phyloP scores from a whole-genome alignment of 1,140 invertebrate genomes.

The Drosophila varians region DNA sequence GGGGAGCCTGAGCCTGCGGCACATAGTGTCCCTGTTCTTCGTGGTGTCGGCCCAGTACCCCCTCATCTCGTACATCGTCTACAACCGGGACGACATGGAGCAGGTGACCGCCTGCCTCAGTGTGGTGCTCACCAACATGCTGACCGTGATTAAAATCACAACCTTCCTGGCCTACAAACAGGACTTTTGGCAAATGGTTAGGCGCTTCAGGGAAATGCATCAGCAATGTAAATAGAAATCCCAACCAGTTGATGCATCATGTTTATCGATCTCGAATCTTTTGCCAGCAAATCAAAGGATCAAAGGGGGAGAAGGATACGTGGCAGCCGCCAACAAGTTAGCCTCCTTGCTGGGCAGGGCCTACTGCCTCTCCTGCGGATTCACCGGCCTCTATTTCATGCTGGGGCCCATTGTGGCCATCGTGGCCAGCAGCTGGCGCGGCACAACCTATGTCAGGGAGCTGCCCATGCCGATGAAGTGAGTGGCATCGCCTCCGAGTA shows the following conservation, averaged over 20 bases:
- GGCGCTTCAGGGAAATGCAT: constrained; percentile 63
- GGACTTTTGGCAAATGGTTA: constrained; percentile 61
- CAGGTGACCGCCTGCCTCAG: constrained; percentile 67
- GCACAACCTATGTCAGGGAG: constrained; percentile 34
- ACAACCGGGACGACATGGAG: constrained; percentile 64
- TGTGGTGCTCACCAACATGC: constrained; percentile 68
- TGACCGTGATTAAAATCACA: constrained; percentile 68
- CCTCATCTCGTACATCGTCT: constrained; percentile 55
- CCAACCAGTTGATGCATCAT: not conserved
- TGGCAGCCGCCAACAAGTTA: constrained; percentile 51
- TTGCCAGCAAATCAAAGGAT: constrained; percentile 33
- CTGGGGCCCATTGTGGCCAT: constrained; percentile 61
- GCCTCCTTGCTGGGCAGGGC: constrained; percentile 50
- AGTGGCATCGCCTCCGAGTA: not conserved
- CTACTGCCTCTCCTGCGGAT: constrained; percentile 59
- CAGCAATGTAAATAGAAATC: constrained; percentile 49
- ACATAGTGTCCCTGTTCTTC: constrained; percentile 51
- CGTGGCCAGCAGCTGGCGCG: constrained; percentile 24
- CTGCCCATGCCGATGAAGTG: constrained; percentile 79
- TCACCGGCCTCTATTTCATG: constrained; percentile 71
- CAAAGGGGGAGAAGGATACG: not conserved
- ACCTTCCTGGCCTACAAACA: constrained; percentile 65
- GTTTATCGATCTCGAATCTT: constrained; percentile 3
- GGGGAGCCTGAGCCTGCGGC: constrained; percentile 22
- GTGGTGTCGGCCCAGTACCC: constrained; percentile 73